A percentile compares a stretch with the other conserved stretches of the same genome.
phyloP scores from a whole-genome alignment of 2,113 vertebrate genomes.

The Chionis minor region DNA sequence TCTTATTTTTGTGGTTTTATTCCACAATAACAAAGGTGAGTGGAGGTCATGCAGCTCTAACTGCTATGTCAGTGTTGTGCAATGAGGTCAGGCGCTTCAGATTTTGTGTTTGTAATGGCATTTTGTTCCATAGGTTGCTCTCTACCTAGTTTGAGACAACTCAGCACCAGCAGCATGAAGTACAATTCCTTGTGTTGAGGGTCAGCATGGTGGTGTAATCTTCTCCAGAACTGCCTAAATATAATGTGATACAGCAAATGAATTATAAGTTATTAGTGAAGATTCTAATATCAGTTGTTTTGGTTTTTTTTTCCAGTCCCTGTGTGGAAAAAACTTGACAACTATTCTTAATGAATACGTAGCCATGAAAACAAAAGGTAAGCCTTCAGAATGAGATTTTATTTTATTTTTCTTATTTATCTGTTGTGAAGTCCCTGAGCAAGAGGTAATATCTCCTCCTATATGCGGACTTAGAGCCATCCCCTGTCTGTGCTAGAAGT shows the following conservation, averaged over 20 bases:
- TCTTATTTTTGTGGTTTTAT: neutral
- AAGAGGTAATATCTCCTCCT: neutral
- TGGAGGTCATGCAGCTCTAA: neutral
- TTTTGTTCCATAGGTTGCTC: neutral
- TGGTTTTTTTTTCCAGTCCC: slow-evolving; percentile 78
- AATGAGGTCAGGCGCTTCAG: neutral
- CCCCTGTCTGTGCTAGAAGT: neutral
- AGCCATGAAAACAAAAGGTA: slow-evolving; percentile 93
- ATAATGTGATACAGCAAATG: neutral
- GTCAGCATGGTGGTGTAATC: neutral
- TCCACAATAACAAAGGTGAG: neutral
- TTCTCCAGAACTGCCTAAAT: neutral
- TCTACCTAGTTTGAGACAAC: neutral
- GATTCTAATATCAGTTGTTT: neutral
- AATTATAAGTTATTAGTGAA: neutral
- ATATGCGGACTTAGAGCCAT: neutral
- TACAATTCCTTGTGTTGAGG: neutral
- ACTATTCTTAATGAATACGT: slow-evolving; percentile 97
- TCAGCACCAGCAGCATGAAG: neutral
- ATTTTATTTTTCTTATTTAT: neutral
- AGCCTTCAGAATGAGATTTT: neutral
- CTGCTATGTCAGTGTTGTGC: neutral
- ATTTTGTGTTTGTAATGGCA: neutral
- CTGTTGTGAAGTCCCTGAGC: neutral
- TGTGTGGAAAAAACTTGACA: slow-evolving; percentile 95